phyloP scores from a whole-genome alignment of 2,113 vertebrate species.

The Thalassoma bifasciatum region DNA sequence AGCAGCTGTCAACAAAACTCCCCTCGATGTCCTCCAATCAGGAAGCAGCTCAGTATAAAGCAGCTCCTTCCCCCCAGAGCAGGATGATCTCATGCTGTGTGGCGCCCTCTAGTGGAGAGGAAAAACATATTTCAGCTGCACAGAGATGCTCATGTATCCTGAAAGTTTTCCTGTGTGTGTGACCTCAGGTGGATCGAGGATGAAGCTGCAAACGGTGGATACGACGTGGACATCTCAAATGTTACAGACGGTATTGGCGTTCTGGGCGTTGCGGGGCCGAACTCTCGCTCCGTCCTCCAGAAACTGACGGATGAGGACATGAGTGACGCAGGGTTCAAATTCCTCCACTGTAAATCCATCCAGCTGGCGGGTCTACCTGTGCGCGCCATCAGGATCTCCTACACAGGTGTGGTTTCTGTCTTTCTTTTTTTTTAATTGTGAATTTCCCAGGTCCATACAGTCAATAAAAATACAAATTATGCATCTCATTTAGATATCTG shows the following conservation, averaged over 20 bases:
- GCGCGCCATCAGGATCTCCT: constrained; percentile 94
- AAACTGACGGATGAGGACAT: constrained; percentile 91
- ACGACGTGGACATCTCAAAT: constrained; percentile 88
- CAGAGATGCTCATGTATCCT: neutral
- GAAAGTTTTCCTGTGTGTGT: neutral
- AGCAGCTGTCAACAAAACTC: constrained; percentile 63
- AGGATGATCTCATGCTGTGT: neutral
- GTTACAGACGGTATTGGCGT: constrained; percentile 92
- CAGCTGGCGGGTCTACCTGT: constrained; percentile 84
- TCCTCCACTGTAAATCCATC: constrained; percentile 90
- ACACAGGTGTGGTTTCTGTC: constrained; percentile 86
- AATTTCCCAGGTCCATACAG: too few species aligned
- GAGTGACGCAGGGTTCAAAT: constrained; percentile 89
- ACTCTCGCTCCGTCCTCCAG: constrained; percentile 90
- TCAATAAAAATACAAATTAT: too few species aligned
- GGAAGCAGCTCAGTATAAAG: constrained; percentile 6
- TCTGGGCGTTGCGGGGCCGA: constrained; percentile 91
- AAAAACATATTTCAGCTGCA: neutral
- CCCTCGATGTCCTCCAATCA: constrained; percentile 62
- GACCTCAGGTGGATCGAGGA: constrained; percentile 91
- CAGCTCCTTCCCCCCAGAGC: neutral
- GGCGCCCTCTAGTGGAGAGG: constrained; percentile 47
- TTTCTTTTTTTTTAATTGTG: too few species aligned
- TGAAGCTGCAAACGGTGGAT: constrained; percentile 79
- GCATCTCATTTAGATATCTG: too few species aligned